Conservation (phyloP, 2,797 vertebrate genomes). For the Hydrophis major region DNA sequence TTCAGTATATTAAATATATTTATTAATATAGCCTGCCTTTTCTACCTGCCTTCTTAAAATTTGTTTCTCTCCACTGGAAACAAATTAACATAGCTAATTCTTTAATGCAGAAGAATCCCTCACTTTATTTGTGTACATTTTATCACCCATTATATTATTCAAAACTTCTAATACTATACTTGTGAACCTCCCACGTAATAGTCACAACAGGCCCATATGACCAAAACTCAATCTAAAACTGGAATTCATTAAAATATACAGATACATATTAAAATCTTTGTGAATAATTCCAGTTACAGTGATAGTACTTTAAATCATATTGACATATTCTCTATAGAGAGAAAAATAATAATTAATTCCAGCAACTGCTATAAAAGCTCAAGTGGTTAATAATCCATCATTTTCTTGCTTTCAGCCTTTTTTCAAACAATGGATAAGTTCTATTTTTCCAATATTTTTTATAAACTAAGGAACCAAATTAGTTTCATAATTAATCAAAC, state of each 20-base stretch:
- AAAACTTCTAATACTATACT: neutral
- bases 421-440: neutral
- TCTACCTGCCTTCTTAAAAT: neutral
- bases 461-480: neutral
- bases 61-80: neutral
- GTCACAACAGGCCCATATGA: neutral
- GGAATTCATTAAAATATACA: neutral
- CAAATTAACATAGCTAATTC: neutral
- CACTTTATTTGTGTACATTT: neutral
- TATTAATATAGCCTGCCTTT: neutral
- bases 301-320: conserved; percentile 17
- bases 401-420: neutral
- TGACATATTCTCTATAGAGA: conserved; percentile 27
- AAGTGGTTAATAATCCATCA: neutral
- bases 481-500: neutral
- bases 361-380: neutral
- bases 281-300: neutral
- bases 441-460: neutral
- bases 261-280: neutral
- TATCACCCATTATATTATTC: neutral
- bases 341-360: neutral
- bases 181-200: neutral
- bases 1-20: neutral
- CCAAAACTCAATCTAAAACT: neutral
- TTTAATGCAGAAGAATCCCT: neutral